Conservation (phyloP, 2,113 vertebrate species). For the Hipposideros armiger region DNA sequence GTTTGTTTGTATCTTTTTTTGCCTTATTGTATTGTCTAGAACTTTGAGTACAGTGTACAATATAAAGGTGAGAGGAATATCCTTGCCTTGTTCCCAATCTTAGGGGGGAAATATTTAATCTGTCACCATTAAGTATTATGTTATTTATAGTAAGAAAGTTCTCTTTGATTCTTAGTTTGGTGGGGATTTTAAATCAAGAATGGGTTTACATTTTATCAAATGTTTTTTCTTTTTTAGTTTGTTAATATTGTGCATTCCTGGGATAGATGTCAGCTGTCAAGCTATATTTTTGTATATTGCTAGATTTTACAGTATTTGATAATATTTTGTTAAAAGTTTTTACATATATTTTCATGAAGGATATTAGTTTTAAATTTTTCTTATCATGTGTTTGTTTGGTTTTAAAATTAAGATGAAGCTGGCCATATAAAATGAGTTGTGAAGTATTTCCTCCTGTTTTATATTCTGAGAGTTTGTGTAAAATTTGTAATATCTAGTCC, state of each 20-base stretch:
- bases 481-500: not conserved
- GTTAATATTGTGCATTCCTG: not conserved
- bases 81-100: not conserved
- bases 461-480: not conserved
- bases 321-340: not conserved
- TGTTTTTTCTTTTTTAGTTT: not conserved
- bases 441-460: not conserved
- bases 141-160: not conserved
- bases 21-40: not conserved
- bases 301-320: not conserved
- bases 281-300: not conserved
- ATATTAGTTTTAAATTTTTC: not conserved
- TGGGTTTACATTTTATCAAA: not conserved
- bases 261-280: not conserved
- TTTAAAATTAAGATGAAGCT: not conserved
- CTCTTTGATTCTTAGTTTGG: not conserved
- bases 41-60: not conserved
- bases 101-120: not conserved
- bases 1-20: too few species aligned
- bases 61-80: not conserved
- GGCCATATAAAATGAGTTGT: not conserved
- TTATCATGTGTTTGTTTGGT: not conserved
- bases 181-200: conserved; percentile 6
- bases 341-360: not conserved
- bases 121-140: not conserved